phyloP scores from a whole-genome alignment of 2,888 invertebrate species.

The Terebella lapidaria region DNA sequence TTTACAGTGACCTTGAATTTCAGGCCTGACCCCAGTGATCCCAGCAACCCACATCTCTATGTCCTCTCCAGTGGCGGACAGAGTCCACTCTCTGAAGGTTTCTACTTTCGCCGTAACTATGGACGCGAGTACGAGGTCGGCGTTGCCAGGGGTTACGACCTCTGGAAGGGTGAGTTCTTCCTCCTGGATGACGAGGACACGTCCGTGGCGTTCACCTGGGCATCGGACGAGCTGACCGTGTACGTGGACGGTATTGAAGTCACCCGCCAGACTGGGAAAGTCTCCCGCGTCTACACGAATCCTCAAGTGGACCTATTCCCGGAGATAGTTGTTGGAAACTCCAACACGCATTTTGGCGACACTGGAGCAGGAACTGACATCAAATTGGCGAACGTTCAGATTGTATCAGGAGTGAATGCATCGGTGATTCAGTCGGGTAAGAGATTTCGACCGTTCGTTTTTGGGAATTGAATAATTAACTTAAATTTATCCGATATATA shows the following conservation, averaged over 20 bases:
- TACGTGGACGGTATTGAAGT: conserved; percentile 33
- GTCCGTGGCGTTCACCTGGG: conserved; percentile 28
- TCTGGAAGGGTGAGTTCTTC: conserved; percentile 33
- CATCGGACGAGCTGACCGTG: conserved; percentile 20
- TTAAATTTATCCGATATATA: no score
- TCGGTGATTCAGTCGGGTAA: no score
- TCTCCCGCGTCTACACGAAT: conserved; percentile 14
- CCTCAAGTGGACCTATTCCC: conserved; percentile 21
- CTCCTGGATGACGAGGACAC: conserved; percentile 27
- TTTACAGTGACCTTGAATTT: conserved; percentile 35
- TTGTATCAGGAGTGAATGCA: not conserved
- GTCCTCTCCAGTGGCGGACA: conserved; percentile 43
- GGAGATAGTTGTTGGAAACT: conserved; percentile 17
- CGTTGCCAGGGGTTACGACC: conserved; percentile 25
- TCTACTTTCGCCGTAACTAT: conserved; percentile 35
- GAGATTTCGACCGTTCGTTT: no score
- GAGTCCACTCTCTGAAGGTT: conserved; percentile 35
- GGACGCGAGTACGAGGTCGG: conserved; percentile 43
- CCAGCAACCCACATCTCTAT: conserved; percentile 21
- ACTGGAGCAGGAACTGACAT: not conserved
- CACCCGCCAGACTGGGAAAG: conserved; percentile 5
- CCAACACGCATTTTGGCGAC: conserved; percentile 11
- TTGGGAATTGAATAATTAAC: no score
- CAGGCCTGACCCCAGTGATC: conserved; percentile 24
- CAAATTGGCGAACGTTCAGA: not conserved